Conservation (phyloP, 2,888 invertebrate genomes). For the Lordiphosa fenestrarum region DNA sequence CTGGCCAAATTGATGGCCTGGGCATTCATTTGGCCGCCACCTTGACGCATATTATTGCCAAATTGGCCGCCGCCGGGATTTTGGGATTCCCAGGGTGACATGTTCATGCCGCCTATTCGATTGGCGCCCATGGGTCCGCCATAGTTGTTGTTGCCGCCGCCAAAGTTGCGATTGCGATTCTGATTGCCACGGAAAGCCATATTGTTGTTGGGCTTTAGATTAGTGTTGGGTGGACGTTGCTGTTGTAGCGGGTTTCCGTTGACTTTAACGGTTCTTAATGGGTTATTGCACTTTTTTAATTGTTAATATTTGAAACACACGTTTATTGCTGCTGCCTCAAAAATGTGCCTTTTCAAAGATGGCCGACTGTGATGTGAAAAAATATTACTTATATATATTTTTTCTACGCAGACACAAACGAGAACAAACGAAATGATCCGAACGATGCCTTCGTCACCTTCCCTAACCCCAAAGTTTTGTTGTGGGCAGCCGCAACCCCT, state of each 20-base stretch:
- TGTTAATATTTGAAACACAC: not conserved
- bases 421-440: slow-evolving; percentile 19
- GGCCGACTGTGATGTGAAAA: slow-evolving; percentile 42
- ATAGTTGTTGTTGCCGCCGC: slow-evolving; percentile 80
- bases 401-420: slow-evolving; percentile 1
- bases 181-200: slow-evolving; percentile 80
- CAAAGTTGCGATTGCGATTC: slow-evolving; percentile 78
- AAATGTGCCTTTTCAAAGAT: slow-evolving; percentile 24
- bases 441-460: too few species aligned
- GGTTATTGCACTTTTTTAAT: slow-evolving; percentile 3
- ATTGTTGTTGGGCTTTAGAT: slow-evolving; percentile 35
- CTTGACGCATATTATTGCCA: slow-evolving; percentile 81
- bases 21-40: slow-evolving; percentile 81
- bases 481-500: too few species aligned
- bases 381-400: slow-evolving; percentile 11
- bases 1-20: slow-evolving; percentile 89
- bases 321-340: not conserved
- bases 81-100: slow-evolving; percentile 81
- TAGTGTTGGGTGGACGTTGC: slow-evolving; percentile 25
- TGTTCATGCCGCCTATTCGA: slow-evolving; percentile 77
- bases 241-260: slow-evolving; percentile 38
- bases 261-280: slow-evolving; percentile 28
- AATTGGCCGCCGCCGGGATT: slow-evolving; percentile 77
- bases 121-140: slow-evolving; percentile 80
- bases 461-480: too few species aligned